These are phyloP conservation scores for Pteria penguin DNA, from an alignment of 2,888 invertebrate species.

Conservation along the genomic window DNA sequence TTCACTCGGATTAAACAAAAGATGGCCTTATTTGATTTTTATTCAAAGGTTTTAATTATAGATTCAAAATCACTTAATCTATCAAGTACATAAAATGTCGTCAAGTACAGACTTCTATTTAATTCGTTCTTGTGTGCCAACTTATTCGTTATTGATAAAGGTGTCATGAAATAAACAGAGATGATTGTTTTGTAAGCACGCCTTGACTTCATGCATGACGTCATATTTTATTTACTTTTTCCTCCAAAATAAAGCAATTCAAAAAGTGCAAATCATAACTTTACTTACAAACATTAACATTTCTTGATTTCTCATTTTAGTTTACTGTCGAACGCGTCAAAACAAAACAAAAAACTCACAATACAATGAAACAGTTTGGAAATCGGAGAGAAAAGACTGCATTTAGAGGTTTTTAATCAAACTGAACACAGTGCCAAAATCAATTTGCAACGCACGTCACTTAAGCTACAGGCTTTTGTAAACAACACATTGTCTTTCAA, in stretches of 20 bases:
- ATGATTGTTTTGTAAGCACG: neutral
- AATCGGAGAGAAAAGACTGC: no score
- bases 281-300: no score
- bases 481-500: no score
- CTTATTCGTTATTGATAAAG: neutral
- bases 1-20: neutral
- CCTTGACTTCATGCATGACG: neutral
- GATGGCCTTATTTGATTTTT: neutral
- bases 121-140: neutral
- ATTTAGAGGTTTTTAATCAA: no score
- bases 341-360: no score
- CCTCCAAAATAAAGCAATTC: neutral
- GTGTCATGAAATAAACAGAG: neutral
- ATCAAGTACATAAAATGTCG: neutral
- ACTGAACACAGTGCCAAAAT: no score
- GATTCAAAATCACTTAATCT: neutral
- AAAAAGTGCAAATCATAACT: no score
- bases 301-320: no score
- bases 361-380: no score
- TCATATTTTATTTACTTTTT: neutral
- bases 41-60: neutral
- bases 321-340: no score
- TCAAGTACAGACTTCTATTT: neutral
- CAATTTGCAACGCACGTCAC: no score
- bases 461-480: no score